Evolutionary conservation across 2,888 invertebrate genomes (phyloP), one percentile per base, ranked within the genome.

Genomic region (Acanthoscelides obtectus): DNA sequence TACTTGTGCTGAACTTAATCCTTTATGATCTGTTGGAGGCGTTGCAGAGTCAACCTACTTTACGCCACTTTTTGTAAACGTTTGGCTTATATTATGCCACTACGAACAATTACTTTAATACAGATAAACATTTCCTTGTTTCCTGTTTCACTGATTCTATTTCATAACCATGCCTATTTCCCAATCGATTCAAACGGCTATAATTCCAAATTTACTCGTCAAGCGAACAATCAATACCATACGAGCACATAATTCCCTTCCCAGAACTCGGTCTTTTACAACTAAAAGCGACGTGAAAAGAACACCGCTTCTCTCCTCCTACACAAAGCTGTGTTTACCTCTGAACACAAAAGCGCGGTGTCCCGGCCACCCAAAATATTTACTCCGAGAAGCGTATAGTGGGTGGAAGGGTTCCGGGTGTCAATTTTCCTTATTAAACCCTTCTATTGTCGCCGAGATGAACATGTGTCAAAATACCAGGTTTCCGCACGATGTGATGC

Each of bases 391-490:
- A 45, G 17, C 17, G 12, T 17, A 45, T 45, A 68, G 71, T 64
- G 68, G 45, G 45, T 45, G 45, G 45, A 45, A 45, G 45, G 45
- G 45, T 45, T 45, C 45, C 25, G 1, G 72, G 68, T 25, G 66
- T 69, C 25, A 68, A 22, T 67, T 72, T 70, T 65, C 68, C 67
- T 68, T 64, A 72, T 72, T 70, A 70, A 72, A 72, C 67, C 22
- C 22, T 22, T 72, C 70, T 68, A 67, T 67, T 72, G 70, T 72
- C 67, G 68, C 67, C 22, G 22, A 17, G 45, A 1, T 12, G 45
- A 45, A 45, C 45, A 45, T 45, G 68, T 71, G 71, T 71, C 71
- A 68, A 71, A 71, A 71, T 71, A 71, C n/a, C 22, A 69, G 22
- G 45, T 64, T 63, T 25, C 20, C 21, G 67, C 8, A 17, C 27